phyloP scores from a whole-genome alignment of 1,140 invertebrate genomes.

The Cryptotermes secundus region DNA sequence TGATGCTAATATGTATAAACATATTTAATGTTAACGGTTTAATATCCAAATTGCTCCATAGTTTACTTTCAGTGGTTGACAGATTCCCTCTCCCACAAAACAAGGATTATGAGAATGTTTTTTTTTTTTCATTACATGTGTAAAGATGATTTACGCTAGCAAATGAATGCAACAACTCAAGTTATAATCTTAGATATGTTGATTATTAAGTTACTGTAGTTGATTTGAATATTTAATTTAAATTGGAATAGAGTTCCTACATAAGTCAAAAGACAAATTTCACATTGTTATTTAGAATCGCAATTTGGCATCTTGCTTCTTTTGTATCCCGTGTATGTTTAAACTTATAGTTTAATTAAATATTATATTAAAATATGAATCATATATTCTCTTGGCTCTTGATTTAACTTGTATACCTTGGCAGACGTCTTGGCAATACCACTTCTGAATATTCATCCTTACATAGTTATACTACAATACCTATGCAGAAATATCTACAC shows the following conservation, averaged over 20 bases:
- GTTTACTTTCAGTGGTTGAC: not conserved
- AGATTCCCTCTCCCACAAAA: not conserved
- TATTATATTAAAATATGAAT: conserved; percentile 1
- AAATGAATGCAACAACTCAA: not conserved
- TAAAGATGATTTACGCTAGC: not conserved
- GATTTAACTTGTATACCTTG: too few species aligned
- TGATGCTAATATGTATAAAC: conserved; percentile 10
- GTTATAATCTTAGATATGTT: not conserved
- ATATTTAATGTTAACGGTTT: conserved; percentile 3
- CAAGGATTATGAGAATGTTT: not conserved
- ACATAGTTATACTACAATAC: too few species aligned
- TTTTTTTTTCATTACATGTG: not conserved
- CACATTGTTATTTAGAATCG: not conserved
- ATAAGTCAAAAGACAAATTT: not conserved
- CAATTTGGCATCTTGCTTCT: conserved; percentile 26
- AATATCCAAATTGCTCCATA: not conserved
- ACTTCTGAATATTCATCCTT: too few species aligned
- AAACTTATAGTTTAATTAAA: conserved; percentile 23
- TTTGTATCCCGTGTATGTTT: conserved; percentile 7
- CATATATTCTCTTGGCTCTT: not conserved
- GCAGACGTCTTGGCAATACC: too few species aligned
- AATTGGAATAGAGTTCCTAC: not conserved
- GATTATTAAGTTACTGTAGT: not conserved
- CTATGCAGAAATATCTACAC: too few species aligned
- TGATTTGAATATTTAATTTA: not conserved